A percentile compares a stretch with the other conserved stretches of the same genome.
These are phyloP conservation scores for Ptycholaimellus sp. DNA, from an alignment of 2,888 invertebrate species.

Conservation along the genomic window DNA sequence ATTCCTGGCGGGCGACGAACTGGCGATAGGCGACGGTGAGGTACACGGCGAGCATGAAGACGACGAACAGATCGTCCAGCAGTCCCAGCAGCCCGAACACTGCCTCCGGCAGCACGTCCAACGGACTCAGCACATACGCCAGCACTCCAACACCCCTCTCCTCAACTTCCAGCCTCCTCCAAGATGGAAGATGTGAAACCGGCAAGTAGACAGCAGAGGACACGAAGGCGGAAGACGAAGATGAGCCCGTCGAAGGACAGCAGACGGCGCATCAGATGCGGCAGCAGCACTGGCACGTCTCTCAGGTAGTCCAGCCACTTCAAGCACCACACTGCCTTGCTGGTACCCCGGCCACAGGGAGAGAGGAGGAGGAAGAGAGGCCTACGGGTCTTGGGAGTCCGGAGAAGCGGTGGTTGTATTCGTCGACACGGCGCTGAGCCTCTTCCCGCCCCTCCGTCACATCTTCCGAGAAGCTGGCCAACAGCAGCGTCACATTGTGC, in stretches of 20 bases:
- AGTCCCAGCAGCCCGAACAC: conserved; percentile 34
- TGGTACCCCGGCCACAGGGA: no score
- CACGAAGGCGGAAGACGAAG: conserved; percentile 31
- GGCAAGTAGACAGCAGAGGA: conserved; percentile 30
- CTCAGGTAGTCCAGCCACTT: conserved; percentile 31
- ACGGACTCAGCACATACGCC: conserved; percentile 31
- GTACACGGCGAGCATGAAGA: conserved; percentile 31
- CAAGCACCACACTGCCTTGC: no score
- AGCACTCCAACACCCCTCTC: conserved; percentile 27
- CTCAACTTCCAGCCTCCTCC: no score
- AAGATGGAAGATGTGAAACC: no score
- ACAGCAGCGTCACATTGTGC: conserved; percentile 23
- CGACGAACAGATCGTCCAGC: conserved; percentile 35
- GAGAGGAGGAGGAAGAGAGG: no score
- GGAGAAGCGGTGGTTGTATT: conserved; percentile 32
- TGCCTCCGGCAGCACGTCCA: conserved; percentile 34
- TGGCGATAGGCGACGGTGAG: conserved; percentile 21
- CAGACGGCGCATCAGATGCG: conserved; percentile 30
- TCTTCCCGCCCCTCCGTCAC: conserved; percentile 14
- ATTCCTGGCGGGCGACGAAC: conserved; percentile 9
- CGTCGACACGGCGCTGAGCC: conserved; percentile 22
- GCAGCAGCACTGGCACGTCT: conserved; percentile 32
- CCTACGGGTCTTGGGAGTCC: no score
- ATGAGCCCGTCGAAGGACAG: conserved; percentile 30
- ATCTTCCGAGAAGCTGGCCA: conserved; percentile 16